phyloP scores from a whole-genome alignment of 2,113 vertebrate species.

The Xiphophorus maculatus region DNA sequence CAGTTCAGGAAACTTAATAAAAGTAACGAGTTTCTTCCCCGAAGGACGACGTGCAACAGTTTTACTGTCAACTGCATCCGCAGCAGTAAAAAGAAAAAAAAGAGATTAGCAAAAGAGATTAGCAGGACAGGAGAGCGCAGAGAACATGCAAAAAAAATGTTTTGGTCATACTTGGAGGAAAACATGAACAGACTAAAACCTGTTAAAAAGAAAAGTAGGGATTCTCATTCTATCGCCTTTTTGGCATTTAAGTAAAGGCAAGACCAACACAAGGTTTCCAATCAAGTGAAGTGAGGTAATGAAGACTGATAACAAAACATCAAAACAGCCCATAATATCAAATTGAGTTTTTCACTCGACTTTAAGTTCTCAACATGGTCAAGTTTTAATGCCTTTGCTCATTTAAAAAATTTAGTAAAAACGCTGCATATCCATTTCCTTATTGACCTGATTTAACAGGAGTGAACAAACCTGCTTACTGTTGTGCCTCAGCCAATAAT shows the following conservation, averaged over 20 bases:
- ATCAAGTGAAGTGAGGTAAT: too few relatives aligned
- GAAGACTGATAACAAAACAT: too few relatives aligned
- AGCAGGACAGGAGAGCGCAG: neutral
- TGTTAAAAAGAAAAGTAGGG: too few relatives aligned
- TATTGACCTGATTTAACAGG: neutral
- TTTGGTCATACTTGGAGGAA: neutral
- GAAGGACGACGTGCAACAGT: slow-evolving; percentile 5
- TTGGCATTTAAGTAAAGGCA: too few relatives aligned
- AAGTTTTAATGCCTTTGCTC: neutral
- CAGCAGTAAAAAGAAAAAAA: slow-evolving; percentile 8
- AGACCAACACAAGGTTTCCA: too few relatives aligned
- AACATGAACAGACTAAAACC: neutral
- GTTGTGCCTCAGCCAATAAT: slow-evolving; percentile 3
- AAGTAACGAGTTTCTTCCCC: slow-evolving; percentile 23
- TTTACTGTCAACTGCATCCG: slow-evolving; percentile 19
- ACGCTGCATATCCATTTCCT: neutral
- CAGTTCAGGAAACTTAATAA: slow-evolving; percentile 13
- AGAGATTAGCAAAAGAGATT: slow-evolving; percentile 5
- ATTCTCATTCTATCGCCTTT: too few relatives aligned
- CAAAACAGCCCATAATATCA: too few relatives aligned
- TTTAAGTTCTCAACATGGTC: neutral
- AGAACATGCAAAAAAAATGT: neutral
- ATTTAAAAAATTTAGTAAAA: neutral
- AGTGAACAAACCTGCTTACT: neutral
- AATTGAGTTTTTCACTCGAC: neutral